Evolutionary conservation across 2,888 invertebrate species (phyloP), one percentile per base, ranked within the genome.

Genomic region (Adelphocoris suturalis): DNA sequence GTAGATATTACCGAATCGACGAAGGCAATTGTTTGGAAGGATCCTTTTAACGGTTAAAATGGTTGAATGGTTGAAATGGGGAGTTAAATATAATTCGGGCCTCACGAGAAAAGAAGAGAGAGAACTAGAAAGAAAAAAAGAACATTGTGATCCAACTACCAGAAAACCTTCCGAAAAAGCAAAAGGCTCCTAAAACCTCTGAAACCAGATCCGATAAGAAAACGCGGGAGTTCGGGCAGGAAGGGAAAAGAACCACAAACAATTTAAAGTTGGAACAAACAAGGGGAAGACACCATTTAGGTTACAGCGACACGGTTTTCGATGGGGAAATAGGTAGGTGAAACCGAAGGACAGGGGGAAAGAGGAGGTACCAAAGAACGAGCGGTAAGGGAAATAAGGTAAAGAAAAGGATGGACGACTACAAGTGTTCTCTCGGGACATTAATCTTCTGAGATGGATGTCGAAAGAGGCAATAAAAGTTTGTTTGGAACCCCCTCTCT

Each of bases 401-500:
- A 14, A 14, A 28, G 76, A n/a, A 28, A 46, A 76, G 76, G 76
- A 46, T 76, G 16, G 28, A 76, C 12, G 46, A 76, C 37, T 76
- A 28, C 76, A 76, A 76, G 76, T 76, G 76, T 76, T 76, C 76
- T 76, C 76, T 28, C 14, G 76, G 76, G 76, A 76, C 76, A 76
- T 76, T 76, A 76, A 76, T 76, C 76, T 76, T 76, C 14, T 76
- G 76, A 76, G 76, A 76, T 76, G 76, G 76, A 76, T 76, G 76
- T 76, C 76, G 76, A 76, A 76, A 3, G 28, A n/a, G 76, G 76
- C 76, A 76, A 76, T 76, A 76, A 76, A 76, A 76, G 76, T 76
- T 76, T 76, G 76, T 76, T 76, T 28, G 28, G 76, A 76, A 76
- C 16, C 16, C 14, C 19, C 61, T n/a, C 61, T n/a, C 61, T 11